phyloP scores from a whole-genome alignment of 2,113 vertebrate species.

The Fregata magnificens region DNA sequence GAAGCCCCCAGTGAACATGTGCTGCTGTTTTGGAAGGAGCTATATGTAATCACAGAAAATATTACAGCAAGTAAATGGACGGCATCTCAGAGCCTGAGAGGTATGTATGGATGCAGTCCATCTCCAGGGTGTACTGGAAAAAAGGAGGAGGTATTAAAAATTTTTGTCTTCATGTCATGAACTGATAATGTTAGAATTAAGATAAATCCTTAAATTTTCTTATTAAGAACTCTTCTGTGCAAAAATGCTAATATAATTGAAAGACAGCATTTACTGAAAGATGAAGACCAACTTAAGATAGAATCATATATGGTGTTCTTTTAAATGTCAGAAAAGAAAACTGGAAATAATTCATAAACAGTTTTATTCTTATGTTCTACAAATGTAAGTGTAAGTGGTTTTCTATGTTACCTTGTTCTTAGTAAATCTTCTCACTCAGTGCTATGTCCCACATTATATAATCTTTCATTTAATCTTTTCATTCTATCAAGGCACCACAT shows the following conservation, averaged over 20 bases:
- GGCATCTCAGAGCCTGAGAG: neutral
- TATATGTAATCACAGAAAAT: neutral
- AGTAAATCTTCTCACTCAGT: conserved; percentile 14
- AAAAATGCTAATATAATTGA: neutral
- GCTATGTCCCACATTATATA: conserved; percentile 26
- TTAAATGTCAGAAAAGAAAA: neutral
- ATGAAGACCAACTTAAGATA: neutral
- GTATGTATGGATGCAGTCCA: neutral
- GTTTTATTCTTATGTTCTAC: neutral
- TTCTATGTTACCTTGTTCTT: conserved; percentile 4
- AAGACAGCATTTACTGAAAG: neutral
- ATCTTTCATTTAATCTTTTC: conserved; percentile 62
- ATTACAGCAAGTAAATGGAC: neutral
- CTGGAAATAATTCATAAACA: neutral
- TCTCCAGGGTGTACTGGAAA: neutral
- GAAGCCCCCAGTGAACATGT: neutral
- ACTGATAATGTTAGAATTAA: neutral
- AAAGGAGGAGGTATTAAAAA: neutral
- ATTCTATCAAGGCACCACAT: conserved; percentile 57
- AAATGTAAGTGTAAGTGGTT: conserved; percentile 10
- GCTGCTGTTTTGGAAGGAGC: neutral
- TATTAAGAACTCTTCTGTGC: neutral
- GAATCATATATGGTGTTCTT: neutral
- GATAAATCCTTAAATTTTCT: neutral
- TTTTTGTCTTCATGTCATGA: neutral